Evolutionary conservation across 1,140 invertebrate species (phyloP).

Genomic region (Sitodiplosis mosellana): DNA sequence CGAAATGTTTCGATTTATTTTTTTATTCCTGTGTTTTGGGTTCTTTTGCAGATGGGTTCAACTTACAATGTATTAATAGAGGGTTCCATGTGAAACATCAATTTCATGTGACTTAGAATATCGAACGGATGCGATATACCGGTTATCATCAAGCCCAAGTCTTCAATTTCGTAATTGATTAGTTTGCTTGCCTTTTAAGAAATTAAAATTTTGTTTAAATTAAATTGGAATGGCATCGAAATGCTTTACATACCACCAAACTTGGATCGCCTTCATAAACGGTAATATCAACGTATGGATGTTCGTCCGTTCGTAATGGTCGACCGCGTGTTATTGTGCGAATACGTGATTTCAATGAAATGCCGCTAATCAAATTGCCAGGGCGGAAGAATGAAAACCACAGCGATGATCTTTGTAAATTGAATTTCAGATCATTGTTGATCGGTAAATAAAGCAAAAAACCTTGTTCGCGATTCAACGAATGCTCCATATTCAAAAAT

Average conservation of each 20-base stretch:
- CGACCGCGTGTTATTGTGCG: conserved; percentile 17
- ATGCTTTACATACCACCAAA: neutral
- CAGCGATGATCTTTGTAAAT: conserved; percentile 13
- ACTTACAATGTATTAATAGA: conserved; percentile 18
- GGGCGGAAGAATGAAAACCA: conserved; percentile 18
- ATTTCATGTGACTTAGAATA: conserved; percentile 18
- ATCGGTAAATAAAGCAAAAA: conserved; percentile 36
- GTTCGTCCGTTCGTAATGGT: conserved; percentile 15
- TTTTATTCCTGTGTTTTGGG: neutral
- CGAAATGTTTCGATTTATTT: neutral
- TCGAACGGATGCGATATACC: conserved; percentile 20
- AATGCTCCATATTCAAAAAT: conserved; percentile 33
- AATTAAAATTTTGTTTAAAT: neutral
- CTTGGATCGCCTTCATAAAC: neutral
- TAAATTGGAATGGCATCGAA: neutral
- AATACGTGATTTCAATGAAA: conserved; percentile 21
- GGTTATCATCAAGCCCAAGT: conserved; percentile 16
- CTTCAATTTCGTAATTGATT: conserved; percentile 16
- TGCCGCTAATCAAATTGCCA: conserved; percentile 19
- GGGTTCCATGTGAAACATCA: conserved; percentile 23
- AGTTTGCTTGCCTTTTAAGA: conserved; percentile 13
- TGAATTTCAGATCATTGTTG: conserved; percentile 21
- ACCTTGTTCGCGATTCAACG: conserved; percentile 34
- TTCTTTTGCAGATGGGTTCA: neutral
- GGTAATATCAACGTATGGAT: conserved; percentile 16